A percentile compares a stretch with the other conserved stretches of the same genome.
Conservation (phyloP, 2,797 vertebrate species). For the Salmo trutta region DNA sequence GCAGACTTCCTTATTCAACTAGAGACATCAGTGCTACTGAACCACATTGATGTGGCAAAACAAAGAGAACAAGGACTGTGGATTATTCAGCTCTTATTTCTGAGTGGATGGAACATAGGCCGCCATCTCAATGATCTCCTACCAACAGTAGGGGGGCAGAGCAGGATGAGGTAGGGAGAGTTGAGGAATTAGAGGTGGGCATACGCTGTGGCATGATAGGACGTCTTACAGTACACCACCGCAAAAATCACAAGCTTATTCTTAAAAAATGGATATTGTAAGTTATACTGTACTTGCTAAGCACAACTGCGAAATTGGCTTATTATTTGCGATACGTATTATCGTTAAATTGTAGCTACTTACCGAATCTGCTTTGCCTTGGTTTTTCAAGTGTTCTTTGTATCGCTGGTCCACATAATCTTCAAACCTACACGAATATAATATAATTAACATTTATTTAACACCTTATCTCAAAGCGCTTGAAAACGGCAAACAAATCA, state of each 20-base stretch:
- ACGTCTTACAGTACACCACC: not conserved
- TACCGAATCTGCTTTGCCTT: conserved; percentile 95
- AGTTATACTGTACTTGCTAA: not conserved
- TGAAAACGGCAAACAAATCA: no score
- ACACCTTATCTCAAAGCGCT: no score
- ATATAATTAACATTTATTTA: no score
- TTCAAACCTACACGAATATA: conserved; percentile 78
- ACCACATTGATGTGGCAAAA: conserved; percentile 9
- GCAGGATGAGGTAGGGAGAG: not conserved
- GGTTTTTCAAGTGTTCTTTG: conserved; percentile 93
- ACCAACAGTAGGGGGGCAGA: conserved; percentile 13
- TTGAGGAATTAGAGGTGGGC: not conserved
- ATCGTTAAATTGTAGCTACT: conserved; percentile 45
- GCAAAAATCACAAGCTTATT: not conserved
- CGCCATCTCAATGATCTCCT: conserved; percentile 24
- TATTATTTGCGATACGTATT: not conserved
- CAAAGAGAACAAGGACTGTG: conserved; percentile 17
- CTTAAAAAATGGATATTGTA: conserved; percentile 20
- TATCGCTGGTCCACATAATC: conserved; percentile 94
- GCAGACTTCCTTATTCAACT: not conserved
- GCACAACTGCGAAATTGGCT: not conserved
- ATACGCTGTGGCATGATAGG: not conserved
- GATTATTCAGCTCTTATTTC: conserved; percentile 32
- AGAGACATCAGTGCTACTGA: not conserved
- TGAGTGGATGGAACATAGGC: conserved; percentile 24